Evolutionary conservation across 2,113 vertebrate species (phyloP).

Genomic region (Chloebia gouldiae): DNA sequence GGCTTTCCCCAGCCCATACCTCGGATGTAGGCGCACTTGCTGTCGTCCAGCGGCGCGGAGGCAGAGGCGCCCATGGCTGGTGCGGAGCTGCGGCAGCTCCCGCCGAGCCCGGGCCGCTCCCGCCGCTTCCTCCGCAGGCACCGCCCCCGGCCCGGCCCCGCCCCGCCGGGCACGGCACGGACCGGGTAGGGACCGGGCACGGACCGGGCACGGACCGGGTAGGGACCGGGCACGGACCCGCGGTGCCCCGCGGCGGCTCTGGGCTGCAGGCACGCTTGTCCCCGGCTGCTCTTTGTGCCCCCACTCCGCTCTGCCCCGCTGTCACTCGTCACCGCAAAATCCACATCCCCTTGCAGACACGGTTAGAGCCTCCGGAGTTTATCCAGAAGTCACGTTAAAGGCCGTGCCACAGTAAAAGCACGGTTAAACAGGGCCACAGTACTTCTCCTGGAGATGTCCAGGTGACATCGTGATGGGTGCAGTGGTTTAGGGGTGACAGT

Average conservation of each 20-base stretch:
- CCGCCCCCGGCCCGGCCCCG: background rate
- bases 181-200: no score
- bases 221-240: no score
- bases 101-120: background rate
- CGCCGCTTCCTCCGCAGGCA: background rate
- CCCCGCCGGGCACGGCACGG: background rate
- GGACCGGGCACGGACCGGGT: accelerated
- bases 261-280: accelerated
- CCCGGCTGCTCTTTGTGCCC: accelerated
- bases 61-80: slow-evolving; percentile 81
- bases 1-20: slow-evolving; percentile 59
- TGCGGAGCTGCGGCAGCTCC: background rate
- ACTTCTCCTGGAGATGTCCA: background rate
- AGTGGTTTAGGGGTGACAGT: background rate
- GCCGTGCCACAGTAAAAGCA: background rate
- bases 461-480: background rate
- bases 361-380: background rate
- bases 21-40: slow-evolving; percentile 82
- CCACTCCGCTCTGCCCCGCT: background rate
- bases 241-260: no score
- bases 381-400: background rate
- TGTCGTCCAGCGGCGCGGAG: slow-evolving; percentile 86
- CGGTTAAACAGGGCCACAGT: background rate
- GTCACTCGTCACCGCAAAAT: background rate
- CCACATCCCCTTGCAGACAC: background rate